These are phyloP conservation scores for Myanophis thanlyinensis DNA, from an alignment of 2,113 vertebrate genomes.

Conservation along the genomic window DNA sequence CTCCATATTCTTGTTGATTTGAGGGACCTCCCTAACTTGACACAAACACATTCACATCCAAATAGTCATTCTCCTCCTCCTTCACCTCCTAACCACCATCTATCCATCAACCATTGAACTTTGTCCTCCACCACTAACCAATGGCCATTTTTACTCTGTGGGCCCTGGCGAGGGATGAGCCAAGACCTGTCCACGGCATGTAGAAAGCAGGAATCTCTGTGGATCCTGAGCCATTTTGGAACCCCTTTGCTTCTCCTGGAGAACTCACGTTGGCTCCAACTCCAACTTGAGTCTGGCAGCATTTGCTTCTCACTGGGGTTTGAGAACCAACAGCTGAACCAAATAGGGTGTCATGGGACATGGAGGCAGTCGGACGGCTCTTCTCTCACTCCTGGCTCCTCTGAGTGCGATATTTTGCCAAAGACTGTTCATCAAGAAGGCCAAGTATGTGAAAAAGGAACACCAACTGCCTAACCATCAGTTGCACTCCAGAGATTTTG, in stretches of 20 bases:
- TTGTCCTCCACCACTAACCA: neutral
- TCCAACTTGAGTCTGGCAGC: neutral
- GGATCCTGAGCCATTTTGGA: neutral
- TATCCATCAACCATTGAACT: neutral
- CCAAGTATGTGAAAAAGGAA: neutral
- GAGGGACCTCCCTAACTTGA: no score
- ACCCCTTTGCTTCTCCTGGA: neutral
- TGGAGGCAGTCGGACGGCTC: neutral
- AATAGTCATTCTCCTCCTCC: neutral
- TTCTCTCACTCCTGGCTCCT: neutral
- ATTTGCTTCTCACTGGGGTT: neutral
- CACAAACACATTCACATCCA: neutral
- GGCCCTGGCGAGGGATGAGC: neutral
- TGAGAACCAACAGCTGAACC: neutral
- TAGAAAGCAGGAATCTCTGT: neutral
- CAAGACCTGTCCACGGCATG: neutral
- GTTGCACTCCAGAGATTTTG: neutral
- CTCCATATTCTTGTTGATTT: neutral
- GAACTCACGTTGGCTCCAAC: neutral
- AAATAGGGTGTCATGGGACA: neutral
- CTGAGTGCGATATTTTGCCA: neutral
- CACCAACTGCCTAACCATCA: neutral
- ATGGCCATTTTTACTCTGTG: neutral
- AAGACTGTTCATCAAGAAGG: neutral
- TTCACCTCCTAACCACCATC: neutral